Conservation (phyloP, 2,888 invertebrate genomes). For the Pandemis corylana region DNA sequence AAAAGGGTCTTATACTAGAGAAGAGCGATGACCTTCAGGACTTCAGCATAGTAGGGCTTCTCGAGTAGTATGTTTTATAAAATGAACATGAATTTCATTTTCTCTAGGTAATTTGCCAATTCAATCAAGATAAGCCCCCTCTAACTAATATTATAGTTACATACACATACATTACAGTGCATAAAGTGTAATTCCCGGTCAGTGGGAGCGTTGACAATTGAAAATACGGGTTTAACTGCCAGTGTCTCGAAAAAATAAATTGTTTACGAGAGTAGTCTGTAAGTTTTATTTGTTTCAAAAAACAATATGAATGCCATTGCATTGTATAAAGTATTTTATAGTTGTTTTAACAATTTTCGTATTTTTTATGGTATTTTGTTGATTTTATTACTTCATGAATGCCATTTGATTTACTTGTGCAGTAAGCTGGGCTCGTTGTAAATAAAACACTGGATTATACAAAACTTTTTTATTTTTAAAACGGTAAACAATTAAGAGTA, state of each 20-base stretch:
- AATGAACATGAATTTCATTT: neutral
- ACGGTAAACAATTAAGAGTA: conserved; percentile 47
- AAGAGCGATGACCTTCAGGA: conserved; percentile 81
- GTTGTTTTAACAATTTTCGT: conserved; percentile 52
- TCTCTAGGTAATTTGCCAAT: too few relatives aligned
- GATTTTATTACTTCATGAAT: conserved; percentile 38
- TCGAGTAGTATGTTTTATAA: conserved; percentile 52
- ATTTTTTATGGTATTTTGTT: conserved; percentile 52
- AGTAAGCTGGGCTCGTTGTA: conserved; percentile 41
- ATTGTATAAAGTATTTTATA: conserved; percentile 54
- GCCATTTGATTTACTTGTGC: conserved; percentile 35
- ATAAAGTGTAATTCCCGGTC: too few relatives aligned
- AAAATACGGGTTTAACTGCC: neutral
- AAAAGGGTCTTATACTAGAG: conserved; percentile 86
- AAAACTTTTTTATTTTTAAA: conserved; percentile 55
- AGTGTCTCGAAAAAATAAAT: neutral
- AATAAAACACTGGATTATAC: conserved; percentile 48
- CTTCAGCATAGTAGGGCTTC: conserved; percentile 76
- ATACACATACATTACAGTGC: too few relatives aligned
- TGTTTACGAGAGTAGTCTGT: neutral
- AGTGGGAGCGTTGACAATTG: too few relatives aligned
- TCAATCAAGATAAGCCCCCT: too few relatives aligned
- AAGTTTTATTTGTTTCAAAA: conserved; percentile 37
- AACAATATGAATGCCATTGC: conserved; percentile 21
- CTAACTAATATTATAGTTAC: too few relatives aligned